Conservation (phyloP, 2,113 vertebrate species). For the Elgaria multicarinata region DNA sequence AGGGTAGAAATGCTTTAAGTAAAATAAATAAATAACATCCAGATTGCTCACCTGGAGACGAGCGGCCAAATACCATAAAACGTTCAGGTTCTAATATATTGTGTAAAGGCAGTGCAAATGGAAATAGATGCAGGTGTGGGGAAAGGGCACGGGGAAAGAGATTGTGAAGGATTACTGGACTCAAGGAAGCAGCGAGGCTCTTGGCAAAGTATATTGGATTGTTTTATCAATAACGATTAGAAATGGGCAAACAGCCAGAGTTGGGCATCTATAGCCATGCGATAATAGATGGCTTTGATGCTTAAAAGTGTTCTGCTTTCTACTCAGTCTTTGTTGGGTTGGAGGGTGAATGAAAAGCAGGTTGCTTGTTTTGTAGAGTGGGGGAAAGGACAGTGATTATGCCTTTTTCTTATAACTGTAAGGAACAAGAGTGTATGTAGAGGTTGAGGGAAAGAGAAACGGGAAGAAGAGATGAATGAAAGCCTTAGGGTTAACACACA, state of each 20-base stretch:
- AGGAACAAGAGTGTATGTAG: slow-evolving; percentile 68
- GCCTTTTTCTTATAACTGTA: slow-evolving; percentile 63
- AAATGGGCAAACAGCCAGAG: neutral
- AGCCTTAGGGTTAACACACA: slow-evolving; percentile 71
- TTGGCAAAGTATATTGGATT: neutral
- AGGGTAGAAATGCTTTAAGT: too few relatives aligned
- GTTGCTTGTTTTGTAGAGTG: slow-evolving; percentile 49
- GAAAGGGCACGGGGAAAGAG: neutral
- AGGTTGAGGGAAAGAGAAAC: slow-evolving; percentile 69
- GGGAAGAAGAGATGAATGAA: slow-evolving; percentile 67
- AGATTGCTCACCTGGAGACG: accelerated
- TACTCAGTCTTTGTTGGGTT: slow-evolving; percentile 40
- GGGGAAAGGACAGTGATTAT: slow-evolving; percentile 55
- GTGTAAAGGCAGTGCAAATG: neutral
- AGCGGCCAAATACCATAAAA: accelerated
- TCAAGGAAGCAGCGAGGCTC: neutral
- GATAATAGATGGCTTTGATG: slow-evolving; percentile 18
- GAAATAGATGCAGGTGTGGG: neutral
- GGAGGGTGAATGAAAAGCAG: neutral
- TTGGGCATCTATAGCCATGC: neutral
- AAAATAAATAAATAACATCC: neutral
- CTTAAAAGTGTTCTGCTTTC: slow-evolving; percentile 49
- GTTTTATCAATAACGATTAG: neutral
- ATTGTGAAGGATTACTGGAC: neutral
- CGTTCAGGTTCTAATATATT: accelerated